Evolutionary conservation across 2,113 vertebrate genomes (phyloP).

Genomic region (Mungos mungo): DNA sequence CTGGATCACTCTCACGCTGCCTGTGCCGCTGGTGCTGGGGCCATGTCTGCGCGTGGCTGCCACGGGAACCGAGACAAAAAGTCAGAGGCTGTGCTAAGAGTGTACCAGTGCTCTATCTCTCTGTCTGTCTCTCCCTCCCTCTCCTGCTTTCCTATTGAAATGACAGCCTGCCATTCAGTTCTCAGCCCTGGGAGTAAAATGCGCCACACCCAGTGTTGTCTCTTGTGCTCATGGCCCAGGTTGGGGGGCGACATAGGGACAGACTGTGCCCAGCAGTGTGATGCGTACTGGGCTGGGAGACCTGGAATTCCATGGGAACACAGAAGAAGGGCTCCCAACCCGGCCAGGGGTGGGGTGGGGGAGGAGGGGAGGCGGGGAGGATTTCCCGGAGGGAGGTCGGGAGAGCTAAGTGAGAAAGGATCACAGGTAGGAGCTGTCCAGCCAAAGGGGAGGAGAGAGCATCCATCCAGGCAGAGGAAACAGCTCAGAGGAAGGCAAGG

Average conservation of each 20-base stretch:
- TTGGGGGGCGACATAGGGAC: too few relatives aligned
- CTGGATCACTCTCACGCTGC: not conserved
- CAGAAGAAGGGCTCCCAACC: not conserved
- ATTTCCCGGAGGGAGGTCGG: not conserved
- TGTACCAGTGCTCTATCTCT: not conserved
- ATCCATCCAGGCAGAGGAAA: not conserved
- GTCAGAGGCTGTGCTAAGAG: not conserved
- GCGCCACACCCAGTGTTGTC: not conserved
- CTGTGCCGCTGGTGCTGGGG: not conserved
- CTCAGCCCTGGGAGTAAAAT: not conserved
- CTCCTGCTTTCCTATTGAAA: not conserved
- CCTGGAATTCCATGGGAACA: not conserved
- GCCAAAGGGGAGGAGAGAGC: not conserved
- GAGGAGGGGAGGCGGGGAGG: not conserved
- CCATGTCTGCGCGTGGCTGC: not conserved
- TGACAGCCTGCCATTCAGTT: not conserved
- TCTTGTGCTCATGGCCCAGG: not conserved
- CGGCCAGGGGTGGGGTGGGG: rapidly evolving
- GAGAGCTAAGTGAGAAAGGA: not conserved
- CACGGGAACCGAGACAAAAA: not conserved
- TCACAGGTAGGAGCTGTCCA: not conserved
- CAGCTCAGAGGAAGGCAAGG: not conserved
- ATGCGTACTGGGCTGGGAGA: not conserved
- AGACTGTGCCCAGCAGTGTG: not conserved
- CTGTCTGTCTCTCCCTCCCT: too few relatives aligned